Conservation (phyloP, 2,888 invertebrate genomes). For the Drosophila anceps region DNA sequence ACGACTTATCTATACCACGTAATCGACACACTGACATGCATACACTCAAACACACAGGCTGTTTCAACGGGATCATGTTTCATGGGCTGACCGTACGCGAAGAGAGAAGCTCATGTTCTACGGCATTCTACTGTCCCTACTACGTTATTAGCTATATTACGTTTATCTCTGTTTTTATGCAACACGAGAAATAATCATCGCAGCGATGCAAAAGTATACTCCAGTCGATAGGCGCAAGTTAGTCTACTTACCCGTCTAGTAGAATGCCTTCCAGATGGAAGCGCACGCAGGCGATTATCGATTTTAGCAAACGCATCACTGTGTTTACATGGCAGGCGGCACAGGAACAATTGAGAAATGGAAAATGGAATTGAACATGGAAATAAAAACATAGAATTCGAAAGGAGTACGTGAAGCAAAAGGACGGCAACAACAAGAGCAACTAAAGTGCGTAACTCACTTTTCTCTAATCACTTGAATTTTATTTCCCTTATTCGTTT, state of each 20-base stretch:
- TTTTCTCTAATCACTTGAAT: conserved; percentile 8
- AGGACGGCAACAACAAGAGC: background rate
- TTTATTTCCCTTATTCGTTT: background rate
- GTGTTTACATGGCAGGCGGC: background rate
- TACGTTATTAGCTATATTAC: conserved; percentile 32
- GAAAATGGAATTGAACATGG: background rate
- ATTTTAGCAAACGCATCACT: conserved; percentile 71
- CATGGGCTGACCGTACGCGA: conserved; percentile 38
- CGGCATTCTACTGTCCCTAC: conserved; percentile 10
- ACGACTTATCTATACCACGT: background rate
- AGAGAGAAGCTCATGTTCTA: conserved; percentile 44
- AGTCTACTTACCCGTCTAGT: conserved; percentile 65
- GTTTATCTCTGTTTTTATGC: conserved; percentile 28
- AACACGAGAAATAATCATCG: conserved; percentile 19
- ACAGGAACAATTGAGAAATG: conserved; percentile 25
- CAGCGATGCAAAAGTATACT: no score
- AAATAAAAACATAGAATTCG: conserved; percentile 19
- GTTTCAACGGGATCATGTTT: conserved; percentile 17
- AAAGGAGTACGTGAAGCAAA: conserved; percentile 7
- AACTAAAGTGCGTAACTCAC: conserved; percentile 28
- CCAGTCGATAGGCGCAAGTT: background rate
- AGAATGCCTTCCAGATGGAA: conserved; percentile 46
- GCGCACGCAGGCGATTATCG: conserved; percentile 64
- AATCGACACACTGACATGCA: background rate
- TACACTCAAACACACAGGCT: background rate